These are phyloP conservation scores for Tenthredo amoena DNA, from an alignment of 2,888 invertebrate genomes.

Conservation along the genomic window DNA sequence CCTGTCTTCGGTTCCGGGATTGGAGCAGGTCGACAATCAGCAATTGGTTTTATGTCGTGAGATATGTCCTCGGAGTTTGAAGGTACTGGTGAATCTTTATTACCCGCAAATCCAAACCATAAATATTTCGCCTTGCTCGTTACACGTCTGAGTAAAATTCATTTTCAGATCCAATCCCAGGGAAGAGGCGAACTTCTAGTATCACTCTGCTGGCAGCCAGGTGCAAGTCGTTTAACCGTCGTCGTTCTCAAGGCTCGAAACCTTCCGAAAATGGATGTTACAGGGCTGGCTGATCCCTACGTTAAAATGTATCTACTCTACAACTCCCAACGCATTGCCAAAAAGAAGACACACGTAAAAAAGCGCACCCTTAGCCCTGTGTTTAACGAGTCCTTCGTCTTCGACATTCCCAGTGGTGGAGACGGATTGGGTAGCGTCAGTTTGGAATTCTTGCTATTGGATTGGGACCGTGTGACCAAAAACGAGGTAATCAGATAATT, in stretches of 20 bases:
- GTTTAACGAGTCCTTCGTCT: conserved; percentile 99
- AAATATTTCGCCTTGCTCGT: not conserved
- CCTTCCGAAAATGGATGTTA: conserved; percentile 98
- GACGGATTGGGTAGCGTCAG: conserved; percentile 91
- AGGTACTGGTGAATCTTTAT: conserved; percentile 81
- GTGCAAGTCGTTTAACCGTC: conserved; percentile 96
- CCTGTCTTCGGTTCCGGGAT: conserved; percentile 83
- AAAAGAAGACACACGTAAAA: conserved; percentile 99
- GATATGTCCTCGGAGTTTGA: conserved; percentile 95
- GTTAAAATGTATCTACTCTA: conserved; percentile 98
- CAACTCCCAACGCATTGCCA: conserved; percentile 98
- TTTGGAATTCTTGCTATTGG: conserved; percentile 93
- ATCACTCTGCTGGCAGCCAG: conserved; percentile 98
- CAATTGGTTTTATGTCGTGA: conserved; percentile 92
- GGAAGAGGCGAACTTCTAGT: conserved; percentile 97
- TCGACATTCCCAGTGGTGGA: conserved; percentile 93
- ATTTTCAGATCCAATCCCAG: conserved; percentile 90
- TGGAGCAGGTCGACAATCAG: conserved; percentile 87
- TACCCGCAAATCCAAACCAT: conserved; percentile 1
- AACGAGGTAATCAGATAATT: conserved; percentile 86
- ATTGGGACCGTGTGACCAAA: conserved; percentile 99
- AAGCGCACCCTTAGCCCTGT: conserved; percentile 98
- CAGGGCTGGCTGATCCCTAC: conserved; percentile 97
- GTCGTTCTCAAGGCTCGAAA: conserved; percentile 98
- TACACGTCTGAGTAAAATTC: not conserved